Percentiles rank a stretch among this genome's conserved stretches.
Conservation (phyloP, 1,140 invertebrate species). For the Pseudoatta argentina region DNA sequence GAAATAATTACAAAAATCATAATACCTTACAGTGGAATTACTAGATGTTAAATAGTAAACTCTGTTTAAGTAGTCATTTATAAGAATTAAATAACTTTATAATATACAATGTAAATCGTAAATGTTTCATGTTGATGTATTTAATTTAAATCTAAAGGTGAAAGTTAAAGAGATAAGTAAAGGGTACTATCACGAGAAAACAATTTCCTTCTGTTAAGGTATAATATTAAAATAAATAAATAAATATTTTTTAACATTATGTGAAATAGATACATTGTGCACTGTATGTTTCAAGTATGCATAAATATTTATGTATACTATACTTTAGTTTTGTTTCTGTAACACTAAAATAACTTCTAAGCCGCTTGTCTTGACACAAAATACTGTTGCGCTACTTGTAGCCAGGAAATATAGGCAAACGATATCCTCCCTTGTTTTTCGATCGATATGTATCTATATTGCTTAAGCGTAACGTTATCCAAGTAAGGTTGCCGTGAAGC, state of each 20-base stretch:
- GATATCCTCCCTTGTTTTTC: constrained; percentile 11
- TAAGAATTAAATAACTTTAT: background rate
- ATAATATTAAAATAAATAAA: background rate
- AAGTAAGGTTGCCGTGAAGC: constrained; percentile 5
- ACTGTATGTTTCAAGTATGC: background rate
- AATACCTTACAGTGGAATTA: background rate
- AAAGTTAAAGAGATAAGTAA: background rate
- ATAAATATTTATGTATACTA: background rate
- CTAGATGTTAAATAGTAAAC: background rate
- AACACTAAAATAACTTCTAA: constrained; percentile 21
- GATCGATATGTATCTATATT: constrained; percentile 28
- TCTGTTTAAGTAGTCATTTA: background rate
- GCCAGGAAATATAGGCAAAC: background rate
- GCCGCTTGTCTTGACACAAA: background rate
- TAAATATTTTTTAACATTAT: background rate
- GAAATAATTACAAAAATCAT: background rate
- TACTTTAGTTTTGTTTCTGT: background rate
- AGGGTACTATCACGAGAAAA: background rate
- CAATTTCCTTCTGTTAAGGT: background rate
- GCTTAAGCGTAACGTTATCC: constrained; percentile 31
- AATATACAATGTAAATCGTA: background rate
- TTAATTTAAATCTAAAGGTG: background rate
- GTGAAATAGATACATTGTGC: background rate
- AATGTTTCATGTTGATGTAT: background rate
- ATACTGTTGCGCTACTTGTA: background rate